phyloP scores from a whole-genome alignment of 2,797 vertebrate species.

The Megaceryle alcyon region DNA sequence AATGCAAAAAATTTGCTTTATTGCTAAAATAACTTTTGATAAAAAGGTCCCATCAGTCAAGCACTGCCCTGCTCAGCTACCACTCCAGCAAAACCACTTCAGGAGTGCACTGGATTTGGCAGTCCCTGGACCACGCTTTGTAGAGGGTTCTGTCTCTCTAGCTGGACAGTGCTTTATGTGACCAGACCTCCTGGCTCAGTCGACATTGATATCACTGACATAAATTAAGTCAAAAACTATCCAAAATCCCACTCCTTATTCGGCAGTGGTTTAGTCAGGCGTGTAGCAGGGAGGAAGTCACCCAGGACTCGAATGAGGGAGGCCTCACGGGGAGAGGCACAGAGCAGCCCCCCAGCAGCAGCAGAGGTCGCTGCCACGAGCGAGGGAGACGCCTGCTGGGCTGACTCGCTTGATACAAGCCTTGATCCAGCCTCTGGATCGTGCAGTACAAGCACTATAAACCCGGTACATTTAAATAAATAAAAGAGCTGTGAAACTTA shows the following conservation, averaged over 20 bases:
- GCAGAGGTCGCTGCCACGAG: rapidly evolving
- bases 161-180: background rate
- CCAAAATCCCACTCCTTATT: background rate
- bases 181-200: background rate
- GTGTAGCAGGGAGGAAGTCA: background rate
- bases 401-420: background rate
- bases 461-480: background rate
- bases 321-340: background rate
- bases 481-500: background rate
- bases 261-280: rapidly evolving
- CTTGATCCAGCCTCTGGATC: background rate
- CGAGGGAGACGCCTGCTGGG: slow-evolving; percentile 53
- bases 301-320: rapidly evolving
- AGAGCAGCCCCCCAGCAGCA: background rate
- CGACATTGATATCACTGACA: background rate
- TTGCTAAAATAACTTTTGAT: background rate
- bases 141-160: rapidly evolving
- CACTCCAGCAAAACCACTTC: background rate
- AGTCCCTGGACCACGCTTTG: background rate
- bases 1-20: background rate
- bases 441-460: rapidly evolving
- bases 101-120: background rate
- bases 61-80: background rate
- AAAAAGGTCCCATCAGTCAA: background rate
- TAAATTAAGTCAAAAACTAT: rapidly evolving